Conservation (phyloP, 1,140 invertebrate species). For the Lucilia cuprina region DNA sequence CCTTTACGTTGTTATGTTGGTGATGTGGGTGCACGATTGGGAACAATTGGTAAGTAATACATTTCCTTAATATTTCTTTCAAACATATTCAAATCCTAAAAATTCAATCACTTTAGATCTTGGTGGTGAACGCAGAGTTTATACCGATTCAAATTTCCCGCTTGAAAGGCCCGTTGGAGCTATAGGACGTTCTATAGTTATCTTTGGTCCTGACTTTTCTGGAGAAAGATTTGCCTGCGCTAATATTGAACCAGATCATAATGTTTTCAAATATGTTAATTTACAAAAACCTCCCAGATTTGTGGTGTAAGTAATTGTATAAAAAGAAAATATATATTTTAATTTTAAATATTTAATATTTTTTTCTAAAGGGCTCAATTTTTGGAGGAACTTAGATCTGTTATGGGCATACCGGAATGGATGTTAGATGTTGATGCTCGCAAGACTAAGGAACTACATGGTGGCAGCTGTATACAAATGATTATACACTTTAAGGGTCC, state of each 20-base stretch:
- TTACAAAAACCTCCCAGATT: constrained; percentile 86
- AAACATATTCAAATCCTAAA: background rate
- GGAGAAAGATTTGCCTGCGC: constrained; percentile 83
- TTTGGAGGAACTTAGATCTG: constrained; percentile 79
- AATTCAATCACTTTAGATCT: constrained; percentile 65
- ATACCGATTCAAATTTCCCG: constrained; percentile 88
- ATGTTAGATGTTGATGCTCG: constrained; percentile 85
- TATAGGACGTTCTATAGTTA: constrained; percentile 84
- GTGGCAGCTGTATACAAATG: constrained; percentile 85
- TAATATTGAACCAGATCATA: constrained; percentile 89
- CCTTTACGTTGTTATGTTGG: constrained; percentile 92
- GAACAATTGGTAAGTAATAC: constrained; percentile 70
- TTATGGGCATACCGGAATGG: constrained; percentile 89
- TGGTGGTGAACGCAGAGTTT: constrained; percentile 78
- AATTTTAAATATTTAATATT: background rate
- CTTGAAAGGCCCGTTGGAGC: constrained; percentile 79
- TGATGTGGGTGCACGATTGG: constrained; percentile 84
- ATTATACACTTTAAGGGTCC: constrained; percentile 87
- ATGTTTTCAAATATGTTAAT: constrained; percentile 90
- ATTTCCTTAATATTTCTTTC: background rate
- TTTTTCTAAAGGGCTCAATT: constrained; percentile 82
- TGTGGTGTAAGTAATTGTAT: constrained; percentile 74
- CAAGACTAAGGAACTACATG: constrained; percentile 78
- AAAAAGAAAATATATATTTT: background rate
- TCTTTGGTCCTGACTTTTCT: constrained; percentile 78